Percentiles rank a stretch among this genome's conserved stretches.
phyloP scores from a whole-genome alignment of 2,113 vertebrate species.

The Ailurus styani region DNA sequence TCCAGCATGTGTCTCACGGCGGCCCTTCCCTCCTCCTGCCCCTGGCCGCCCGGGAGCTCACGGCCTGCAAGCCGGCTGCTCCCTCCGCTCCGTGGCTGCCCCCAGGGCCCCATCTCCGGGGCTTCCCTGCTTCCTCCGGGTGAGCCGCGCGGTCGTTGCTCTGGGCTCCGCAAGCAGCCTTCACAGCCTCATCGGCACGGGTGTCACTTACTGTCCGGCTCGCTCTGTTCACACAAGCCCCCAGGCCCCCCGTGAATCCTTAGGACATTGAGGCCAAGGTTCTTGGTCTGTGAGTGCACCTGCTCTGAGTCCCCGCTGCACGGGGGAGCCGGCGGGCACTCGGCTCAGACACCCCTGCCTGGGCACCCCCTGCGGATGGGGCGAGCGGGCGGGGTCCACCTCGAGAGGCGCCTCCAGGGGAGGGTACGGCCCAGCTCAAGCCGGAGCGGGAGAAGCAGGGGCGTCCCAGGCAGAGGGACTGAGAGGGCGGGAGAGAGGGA shows the following conservation, averaged over 20 bases:
- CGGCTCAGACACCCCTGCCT: background rate
- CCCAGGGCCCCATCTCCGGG: background rate
- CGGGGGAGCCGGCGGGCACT: background rate
- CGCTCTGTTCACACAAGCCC: background rate
- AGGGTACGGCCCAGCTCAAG: background rate
- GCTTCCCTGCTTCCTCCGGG: background rate
- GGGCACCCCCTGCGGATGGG: background rate
- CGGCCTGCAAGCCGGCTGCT: background rate
- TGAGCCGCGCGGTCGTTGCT: background rate
- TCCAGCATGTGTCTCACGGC: rapidly evolving
- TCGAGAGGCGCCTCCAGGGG: background rate
- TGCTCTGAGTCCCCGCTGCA: background rate
- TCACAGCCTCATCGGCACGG: background rate
- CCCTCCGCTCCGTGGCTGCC: rapidly evolving
- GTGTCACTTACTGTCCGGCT: background rate
- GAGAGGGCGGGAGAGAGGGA: background rate
- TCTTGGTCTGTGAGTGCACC: background rate
- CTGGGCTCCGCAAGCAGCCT: background rate
- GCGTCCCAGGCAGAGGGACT: no score
- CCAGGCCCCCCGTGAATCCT: no score
- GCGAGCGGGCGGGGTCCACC: rapidly evolving
- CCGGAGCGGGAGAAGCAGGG: rapidly evolving
- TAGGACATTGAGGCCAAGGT: background rate
- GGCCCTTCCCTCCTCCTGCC: background rate
- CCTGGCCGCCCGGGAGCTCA: rapidly evolving